Evolutionary conservation across 2,797 vertebrate genomes (phyloP), one percentile per base, ranked within the genome.

Genomic region (Thripadectes ignobilis): DNA sequence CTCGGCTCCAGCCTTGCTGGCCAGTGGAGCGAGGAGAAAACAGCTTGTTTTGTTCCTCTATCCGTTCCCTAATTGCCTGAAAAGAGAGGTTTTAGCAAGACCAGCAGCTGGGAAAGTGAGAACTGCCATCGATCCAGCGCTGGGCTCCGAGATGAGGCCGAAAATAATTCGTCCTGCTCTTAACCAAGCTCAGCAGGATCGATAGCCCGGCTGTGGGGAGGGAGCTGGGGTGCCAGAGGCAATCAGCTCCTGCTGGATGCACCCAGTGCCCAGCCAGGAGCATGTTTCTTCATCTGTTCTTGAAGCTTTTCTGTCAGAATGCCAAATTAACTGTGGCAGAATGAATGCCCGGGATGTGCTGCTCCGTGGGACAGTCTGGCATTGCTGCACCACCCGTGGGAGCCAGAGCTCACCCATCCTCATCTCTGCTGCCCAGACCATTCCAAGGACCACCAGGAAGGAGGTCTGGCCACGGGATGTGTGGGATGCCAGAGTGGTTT

Each of bases 31-130:
- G 39, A 61, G 43, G 34, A 59, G 74, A 29, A 30, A 57, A 39
- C 55, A 72, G 85, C 78, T 66, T 55, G 36, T 36, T 94, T 81
- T 18, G 22, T 87, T 95, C 72, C 81, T 54, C 74, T 85, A 65
- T 90, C 88, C 93, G 39, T 88, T 89, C 91, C 78, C 45, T 63
- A 52, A 95, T 65, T 92, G 89, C 96, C 95, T 91, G 86, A 83
- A 89, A 92, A 91, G 69, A 77, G 29, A 17, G 61, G 23, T 23
- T 92, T 86, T 52, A 51, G 79, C 67, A 69, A 87, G 75, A 46
- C 48, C 74, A 14, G 23, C 36, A 80, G 85, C 87, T 21, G 69
- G 54, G 80, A 85, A 59, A 87, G 48, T 24, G 76, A 34, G 95
- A 75, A 46, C 51, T 83, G 85, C 88, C 89, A 85, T 92, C 67